phyloP scores from a whole-genome alignment of 2,888 invertebrate species.

The Cataglyphis rosenhaueri region DNA sequence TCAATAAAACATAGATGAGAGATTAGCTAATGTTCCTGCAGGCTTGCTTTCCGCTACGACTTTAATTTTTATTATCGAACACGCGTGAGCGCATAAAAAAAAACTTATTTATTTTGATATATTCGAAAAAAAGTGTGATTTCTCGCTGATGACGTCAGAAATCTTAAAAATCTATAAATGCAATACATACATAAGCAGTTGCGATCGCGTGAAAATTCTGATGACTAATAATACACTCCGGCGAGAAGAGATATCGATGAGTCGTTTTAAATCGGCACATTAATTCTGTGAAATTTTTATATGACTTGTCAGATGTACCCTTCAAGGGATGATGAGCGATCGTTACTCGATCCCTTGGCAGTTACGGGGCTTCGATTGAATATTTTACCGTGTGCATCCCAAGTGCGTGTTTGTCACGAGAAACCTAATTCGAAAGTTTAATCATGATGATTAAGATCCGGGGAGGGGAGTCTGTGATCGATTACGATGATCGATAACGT shows the following conservation, averaged over 20 bases:
- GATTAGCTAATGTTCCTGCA: not conserved
- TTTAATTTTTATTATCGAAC: not conserved
- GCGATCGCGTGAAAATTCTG: not conserved
- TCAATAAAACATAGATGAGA: not conserved
- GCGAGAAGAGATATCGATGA: not conserved
- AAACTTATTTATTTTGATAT: not conserved
- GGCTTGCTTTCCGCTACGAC: not conserved
- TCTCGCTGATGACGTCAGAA: not conserved
- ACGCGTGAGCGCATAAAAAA: not conserved
- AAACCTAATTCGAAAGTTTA: conserved; percentile 25
- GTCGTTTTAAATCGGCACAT: conserved; percentile 51
- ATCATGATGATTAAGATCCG: conserved; percentile 5
- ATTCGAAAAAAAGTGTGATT: not conserved
- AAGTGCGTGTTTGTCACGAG: not conserved
- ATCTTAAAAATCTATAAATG: not conserved
- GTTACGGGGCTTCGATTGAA: conserved; percentile 8
- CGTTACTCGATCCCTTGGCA: conserved; percentile 45
- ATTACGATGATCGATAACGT: conserved; percentile 9
- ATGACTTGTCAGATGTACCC: conserved; percentile 48
- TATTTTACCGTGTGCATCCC: conserved; percentile 24
- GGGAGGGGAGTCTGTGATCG: not conserved
- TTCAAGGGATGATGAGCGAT: conserved; percentile 58
- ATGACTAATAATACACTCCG: conserved; percentile 1
- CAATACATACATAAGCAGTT: not conserved
- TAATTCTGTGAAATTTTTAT: conserved; percentile 59